Evolutionary conservation across 1,140 invertebrate species (phyloP), one percentile per base, ranked within the genome.

Genomic region (Leptoteleia sp.): DNA sequence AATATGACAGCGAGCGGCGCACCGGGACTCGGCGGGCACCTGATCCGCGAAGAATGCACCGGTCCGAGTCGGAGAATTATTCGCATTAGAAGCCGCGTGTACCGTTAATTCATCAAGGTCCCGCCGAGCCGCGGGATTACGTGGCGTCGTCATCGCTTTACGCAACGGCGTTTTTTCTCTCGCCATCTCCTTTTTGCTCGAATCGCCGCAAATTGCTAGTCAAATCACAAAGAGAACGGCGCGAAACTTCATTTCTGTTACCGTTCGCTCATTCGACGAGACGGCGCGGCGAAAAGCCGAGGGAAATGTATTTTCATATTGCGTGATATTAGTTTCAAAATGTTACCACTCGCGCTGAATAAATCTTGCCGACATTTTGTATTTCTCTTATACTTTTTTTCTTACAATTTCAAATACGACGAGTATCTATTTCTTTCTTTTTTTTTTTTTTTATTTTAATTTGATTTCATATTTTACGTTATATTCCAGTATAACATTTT

Each of bases 61-160:
- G 37, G 48, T 12, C 19, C 33, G 35, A 52, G 11, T 61, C n/a
- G 52, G 62, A 48, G 61, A 64, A 45, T 54, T 6, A 50, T 62
- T 68, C 73, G 64, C 43, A 31, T 70, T 77, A 57, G 50, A 70
- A 77, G 43, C 48, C 54, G 54, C 64, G 45, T 62, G 64, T 71
- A 71, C 75, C 65, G 75, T 71, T 77, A 71, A 71, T 71, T 77
- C 61, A 71, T 77, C 75, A 77, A 77, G 75, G 75, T 59, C 54
- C 50, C 54, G 15, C 3, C 35, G 37, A 70, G 16, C 57, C 12
- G 42, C 16, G 55, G 35, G 7, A 67, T 67, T 71, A 61, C 75
- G 59, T 54, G 37, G 43, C 33, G 31, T 45, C 8, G 25, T 47
- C 55, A 7, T 17, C 64, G 33, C 27, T 59, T 52, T 59, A 52